These are phyloP conservation scores for Epistrophe grossulariae DNA, from an alignment of 2,888 invertebrate genomes.

Conservation along the genomic window DNA sequence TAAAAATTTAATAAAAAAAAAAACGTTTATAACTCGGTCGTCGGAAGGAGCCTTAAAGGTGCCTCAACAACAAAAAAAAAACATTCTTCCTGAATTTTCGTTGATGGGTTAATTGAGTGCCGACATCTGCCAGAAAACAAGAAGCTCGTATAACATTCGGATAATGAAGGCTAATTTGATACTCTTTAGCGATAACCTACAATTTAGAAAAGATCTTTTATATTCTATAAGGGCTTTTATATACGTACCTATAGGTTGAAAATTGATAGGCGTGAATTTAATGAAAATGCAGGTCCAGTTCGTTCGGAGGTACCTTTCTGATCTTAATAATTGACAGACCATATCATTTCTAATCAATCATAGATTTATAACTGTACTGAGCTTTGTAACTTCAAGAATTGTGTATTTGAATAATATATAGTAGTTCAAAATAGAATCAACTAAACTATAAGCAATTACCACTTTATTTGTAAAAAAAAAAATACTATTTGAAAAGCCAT, in stretches of 20 bases:
- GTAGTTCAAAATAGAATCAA: no score
- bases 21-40: constrained; percentile 16
- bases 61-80: background rate
- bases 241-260: constrained; percentile 6
- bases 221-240: background rate
- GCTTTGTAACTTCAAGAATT: no score
- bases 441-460: no score
- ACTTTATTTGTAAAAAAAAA: no score
- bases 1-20: constrained; percentile 19
- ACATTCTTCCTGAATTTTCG: background rate
- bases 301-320: background rate
- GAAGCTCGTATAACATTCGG: constrained; percentile 16
- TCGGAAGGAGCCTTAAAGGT: background rate
- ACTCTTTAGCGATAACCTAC: constrained; percentile 17
- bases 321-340: background rate
- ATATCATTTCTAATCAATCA: background rate
- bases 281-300: background rate
- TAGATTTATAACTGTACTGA: background rate
- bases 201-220: constrained; percentile 27
- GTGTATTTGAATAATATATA: no score
- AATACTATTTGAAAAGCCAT: no score
- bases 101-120: constrained; percentile 51
- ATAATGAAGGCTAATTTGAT: constrained; percentile 45
- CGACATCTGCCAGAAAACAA: constrained; percentile 69
- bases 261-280: constrained; percentile 52